A percentile compares a stretch with the other conserved stretches of the same genome.
Evolutionary conservation across 2,888 invertebrate genomes (phyloP).

Genomic region (Lasioglossum vierecki): DNA sequence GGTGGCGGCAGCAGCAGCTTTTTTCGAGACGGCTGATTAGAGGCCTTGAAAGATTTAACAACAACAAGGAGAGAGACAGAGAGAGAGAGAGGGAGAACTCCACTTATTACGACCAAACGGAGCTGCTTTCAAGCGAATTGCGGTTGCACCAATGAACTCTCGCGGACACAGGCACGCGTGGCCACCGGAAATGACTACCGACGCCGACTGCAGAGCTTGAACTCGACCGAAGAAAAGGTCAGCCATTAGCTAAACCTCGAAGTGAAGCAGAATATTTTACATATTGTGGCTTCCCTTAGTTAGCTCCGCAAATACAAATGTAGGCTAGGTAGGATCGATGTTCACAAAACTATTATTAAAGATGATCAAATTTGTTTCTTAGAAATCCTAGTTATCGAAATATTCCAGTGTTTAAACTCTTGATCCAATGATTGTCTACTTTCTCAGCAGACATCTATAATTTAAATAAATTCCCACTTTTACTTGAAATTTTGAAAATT

Average conservation of each 20-base stretch:
- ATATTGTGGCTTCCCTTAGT: too few relatives aligned
- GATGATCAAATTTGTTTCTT: too few relatives aligned
- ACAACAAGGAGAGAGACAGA: not conserved
- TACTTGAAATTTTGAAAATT: too few relatives aligned
- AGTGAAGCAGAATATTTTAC: not conserved
- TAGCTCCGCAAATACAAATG: too few relatives aligned
- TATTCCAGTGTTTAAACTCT: too few relatives aligned
- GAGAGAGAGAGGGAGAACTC: too few relatives aligned
- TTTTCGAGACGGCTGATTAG: slow-evolving; percentile 6
- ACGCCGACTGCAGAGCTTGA: not conserved
- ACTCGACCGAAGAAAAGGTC: not conserved
- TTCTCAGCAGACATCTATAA: too few relatives aligned
- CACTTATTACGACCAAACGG: not conserved
- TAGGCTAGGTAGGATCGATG: too few relatives aligned
- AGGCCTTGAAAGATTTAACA: slow-evolving; percentile 14
- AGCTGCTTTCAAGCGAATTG: not conserved
- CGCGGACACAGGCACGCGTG: not conserved
- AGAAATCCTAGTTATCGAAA: too few relatives aligned
- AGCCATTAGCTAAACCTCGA: not conserved
- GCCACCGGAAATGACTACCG: not conserved
- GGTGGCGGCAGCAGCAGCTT: not conserved
- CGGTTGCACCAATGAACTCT: not conserved
- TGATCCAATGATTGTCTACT: too few relatives aligned
- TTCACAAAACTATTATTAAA: too few relatives aligned
- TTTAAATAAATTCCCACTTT: too few relatives aligned